These are phyloP conservation scores for Sus scrofa DNA, from an alignment of 2,113 vertebrate genomes.

Conservation along the genomic window T2T-Sscrofa CM000813.6:126035001-126035500, in stretches of 20 bases:
- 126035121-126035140: not conserved
- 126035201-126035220: not conserved
- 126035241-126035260: not conserved
- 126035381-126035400: constrained; percentile 6
- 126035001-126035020: constrained; percentile 64
- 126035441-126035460: not conserved
- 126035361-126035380: not conserved
- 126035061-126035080: constrained; percentile 13
- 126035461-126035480: not conserved
- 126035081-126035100: constrained; percentile 39
- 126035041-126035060: not conserved
- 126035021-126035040: not conserved
- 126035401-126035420: constrained; percentile 42
- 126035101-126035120: not conserved
- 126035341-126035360: not conserved
- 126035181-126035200: not conserved
- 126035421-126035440: not conserved
- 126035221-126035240: not conserved
- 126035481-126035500: not conserved
- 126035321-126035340: not conserved
- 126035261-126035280: not conserved
- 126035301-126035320: not conserved
- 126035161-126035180: not conserved
- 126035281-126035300: not conserved
- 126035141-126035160: constrained; percentile 43